Conservation (phyloP, 92 coral and sea anemone species). For the Metridium senile region DNA sequence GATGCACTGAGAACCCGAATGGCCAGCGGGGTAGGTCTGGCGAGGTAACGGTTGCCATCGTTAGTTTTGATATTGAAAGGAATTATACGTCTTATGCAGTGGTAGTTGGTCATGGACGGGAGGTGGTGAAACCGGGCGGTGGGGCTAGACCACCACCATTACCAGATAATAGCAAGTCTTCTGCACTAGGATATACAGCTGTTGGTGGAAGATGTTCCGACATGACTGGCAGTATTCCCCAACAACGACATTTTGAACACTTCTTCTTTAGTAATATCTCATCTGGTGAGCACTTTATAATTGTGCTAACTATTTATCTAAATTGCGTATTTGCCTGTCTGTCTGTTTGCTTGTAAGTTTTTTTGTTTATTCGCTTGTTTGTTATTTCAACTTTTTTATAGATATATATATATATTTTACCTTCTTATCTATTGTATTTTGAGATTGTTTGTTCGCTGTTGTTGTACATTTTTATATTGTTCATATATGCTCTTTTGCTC, state of each 20-base stretch:
- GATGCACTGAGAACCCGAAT: slow-evolving; percentile 30
- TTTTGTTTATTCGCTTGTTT: not conserved
- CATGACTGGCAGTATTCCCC: not conserved
- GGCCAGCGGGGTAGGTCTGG: slow-evolving; percentile 39
- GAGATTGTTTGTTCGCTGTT: too few relatives aligned
- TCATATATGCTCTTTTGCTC: too few relatives aligned
- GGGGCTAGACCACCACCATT: not conserved
- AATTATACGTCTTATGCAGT: slow-evolving; percentile 1
- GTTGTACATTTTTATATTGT: too few relatives aligned
- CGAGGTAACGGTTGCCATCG: slow-evolving; percentile 9
- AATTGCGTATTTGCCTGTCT: not conserved
- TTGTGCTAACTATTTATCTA: too few relatives aligned
- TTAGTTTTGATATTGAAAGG: not conserved
- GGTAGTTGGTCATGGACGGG: slow-evolving; percentile 44
- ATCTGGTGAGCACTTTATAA: not conserved
- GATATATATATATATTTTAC: too few relatives aligned
- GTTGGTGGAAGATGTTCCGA: not conserved
- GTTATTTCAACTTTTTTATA: too few relatives aligned
- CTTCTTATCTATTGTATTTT: too few relatives aligned
- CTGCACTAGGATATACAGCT: not conserved
- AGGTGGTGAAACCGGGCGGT: not conserved
- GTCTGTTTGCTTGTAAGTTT: not conserved
- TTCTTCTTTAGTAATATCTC: not conserved
- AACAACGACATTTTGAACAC: not conserved
- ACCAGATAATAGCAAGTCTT: not conserved